phyloP scores from a whole-genome alignment of 2,113 vertebrate species.

The Strix aluco region DNA sequence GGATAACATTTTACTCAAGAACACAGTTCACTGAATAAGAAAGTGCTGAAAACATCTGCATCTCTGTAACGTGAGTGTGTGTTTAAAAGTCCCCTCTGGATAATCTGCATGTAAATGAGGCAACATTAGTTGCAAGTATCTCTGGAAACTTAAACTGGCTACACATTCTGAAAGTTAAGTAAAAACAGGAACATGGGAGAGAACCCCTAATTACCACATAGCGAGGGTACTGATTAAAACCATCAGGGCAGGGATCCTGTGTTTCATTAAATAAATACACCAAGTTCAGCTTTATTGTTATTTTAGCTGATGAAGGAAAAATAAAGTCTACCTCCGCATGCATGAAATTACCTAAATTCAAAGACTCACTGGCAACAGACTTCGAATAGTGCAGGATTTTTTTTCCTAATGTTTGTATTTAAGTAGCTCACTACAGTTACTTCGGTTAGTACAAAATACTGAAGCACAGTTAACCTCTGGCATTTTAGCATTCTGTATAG shows the following conservation, averaged over 20 bases:
- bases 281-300: slow-evolving; percentile 48
- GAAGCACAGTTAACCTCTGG: neutral
- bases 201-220: slow-evolving; percentile 67
- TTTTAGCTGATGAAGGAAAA: slow-evolving; percentile 63
- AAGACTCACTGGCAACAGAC: neutral
- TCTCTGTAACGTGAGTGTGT: neutral
- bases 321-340: slow-evolving; percentile 13
- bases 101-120: slow-evolving; percentile 32
- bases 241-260: slow-evolving; percentile 65
- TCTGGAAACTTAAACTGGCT: slow-evolving; percentile 54
- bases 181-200: slow-evolving; percentile 64
- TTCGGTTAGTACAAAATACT: neutral
- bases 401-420: neutral
- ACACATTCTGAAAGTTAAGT: slow-evolving; percentile 69
- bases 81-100: slow-evolving; percentile 30
- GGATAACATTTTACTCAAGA: neutral
- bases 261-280: slow-evolving; percentile 65
- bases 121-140: slow-evolving; percentile 41
- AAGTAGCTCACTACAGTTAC: neutral
- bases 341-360: slow-evolving; percentile 48
- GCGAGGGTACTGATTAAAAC: slow-evolving; percentile 73
- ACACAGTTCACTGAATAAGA: neutral
- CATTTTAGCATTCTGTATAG: neutral
- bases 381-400: neutral
- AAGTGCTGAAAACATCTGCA: neutral